Conservation (phyloP, 1,140 invertebrate genomes). For the Drosophila pallidifrons region DNA sequence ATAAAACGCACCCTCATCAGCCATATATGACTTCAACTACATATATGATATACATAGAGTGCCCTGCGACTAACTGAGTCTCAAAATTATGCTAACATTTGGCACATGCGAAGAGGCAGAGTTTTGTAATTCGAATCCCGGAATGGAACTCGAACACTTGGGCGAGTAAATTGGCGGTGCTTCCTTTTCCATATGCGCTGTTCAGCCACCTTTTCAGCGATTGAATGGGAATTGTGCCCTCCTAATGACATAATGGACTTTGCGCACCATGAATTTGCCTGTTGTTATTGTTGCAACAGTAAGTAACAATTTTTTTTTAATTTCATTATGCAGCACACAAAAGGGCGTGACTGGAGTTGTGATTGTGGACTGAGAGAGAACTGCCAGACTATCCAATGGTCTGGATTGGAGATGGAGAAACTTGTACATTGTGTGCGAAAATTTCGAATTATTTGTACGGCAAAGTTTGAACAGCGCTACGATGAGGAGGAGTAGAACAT, state of each 20-base stretch:
- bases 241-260: conserved; percentile 81
- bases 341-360: conserved; percentile 65
- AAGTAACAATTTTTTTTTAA: conserved; percentile 72
- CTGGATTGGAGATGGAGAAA: conserved; percentile 3
- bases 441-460: conserved; percentile 75
- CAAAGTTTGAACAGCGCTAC: conserved; percentile 46
- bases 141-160: conserved; percentile 42
- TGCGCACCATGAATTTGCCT: conserved; percentile 39
- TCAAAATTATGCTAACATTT: conserved; percentile 61
- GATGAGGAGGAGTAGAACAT: conserved; percentile 2
- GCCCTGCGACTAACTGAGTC: conserved; percentile 39
- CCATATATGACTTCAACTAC: conserved; percentile 2
- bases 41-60: background rate
- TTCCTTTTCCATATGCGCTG: conserved; percentile 2
- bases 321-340: conserved; percentile 77
- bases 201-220: conserved; percentile 37
- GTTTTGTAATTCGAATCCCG: conserved; percentile 71
- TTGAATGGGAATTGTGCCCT: conserved; percentile 65
- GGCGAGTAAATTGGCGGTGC: conserved; percentile 45
- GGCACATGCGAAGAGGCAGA: conserved; percentile 26
- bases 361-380: background rate
- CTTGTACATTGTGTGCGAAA: conserved; percentile 53
- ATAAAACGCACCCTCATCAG: conserved; percentile 31
- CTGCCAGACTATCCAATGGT: conserved; percentile 15
- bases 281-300: conserved; percentile 64